A percentile compares a stretch with the other conserved stretches of the same genome.
Conservation (phyloP, 2,113 vertebrate species). For the Cyprinus carpio region DNA sequence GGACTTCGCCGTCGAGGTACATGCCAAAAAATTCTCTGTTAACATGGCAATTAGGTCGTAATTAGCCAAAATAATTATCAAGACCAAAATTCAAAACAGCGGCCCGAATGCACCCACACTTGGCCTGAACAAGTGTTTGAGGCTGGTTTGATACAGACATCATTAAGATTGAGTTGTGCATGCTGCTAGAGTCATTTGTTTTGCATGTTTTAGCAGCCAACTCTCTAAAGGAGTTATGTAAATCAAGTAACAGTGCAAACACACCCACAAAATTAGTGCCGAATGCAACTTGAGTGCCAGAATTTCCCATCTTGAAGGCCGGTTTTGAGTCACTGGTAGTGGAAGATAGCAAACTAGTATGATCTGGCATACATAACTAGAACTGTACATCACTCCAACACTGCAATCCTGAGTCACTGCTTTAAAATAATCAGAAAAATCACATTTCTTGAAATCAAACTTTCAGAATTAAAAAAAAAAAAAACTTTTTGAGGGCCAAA, state of each 20-base stretch:
- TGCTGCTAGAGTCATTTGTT: background rate
- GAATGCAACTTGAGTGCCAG: background rate
- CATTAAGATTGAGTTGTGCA: background rate
- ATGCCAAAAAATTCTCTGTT: slow-evolving; percentile 10
- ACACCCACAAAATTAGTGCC: background rate
- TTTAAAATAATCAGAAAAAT: background rate
- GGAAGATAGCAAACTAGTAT: background rate
- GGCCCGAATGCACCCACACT: background rate
- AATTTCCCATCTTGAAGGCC: background rate
- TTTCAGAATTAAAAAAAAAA: too few relatives aligned
- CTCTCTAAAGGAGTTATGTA: slow-evolving; percentile 9
- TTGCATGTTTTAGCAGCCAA: background rate
- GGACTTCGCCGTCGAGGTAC: background rate
- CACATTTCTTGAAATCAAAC: too few relatives aligned
- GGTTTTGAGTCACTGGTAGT: background rate
- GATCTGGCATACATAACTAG: background rate
- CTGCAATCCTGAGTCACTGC: background rate
- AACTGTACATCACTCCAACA: background rate
- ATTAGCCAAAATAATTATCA: slow-evolving; percentile 39
- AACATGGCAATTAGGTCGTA: slow-evolving; percentile 39
- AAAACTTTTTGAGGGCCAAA: too few relatives aligned
- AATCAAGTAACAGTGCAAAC: background rate
- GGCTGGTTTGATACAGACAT: background rate
- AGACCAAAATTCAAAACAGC: slow-evolving; percentile 21
- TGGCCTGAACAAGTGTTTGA: background rate